Evolutionary conservation across 2,797 vertebrate species (phyloP).

Genomic region (Phalanger gymnotis): DNA sequence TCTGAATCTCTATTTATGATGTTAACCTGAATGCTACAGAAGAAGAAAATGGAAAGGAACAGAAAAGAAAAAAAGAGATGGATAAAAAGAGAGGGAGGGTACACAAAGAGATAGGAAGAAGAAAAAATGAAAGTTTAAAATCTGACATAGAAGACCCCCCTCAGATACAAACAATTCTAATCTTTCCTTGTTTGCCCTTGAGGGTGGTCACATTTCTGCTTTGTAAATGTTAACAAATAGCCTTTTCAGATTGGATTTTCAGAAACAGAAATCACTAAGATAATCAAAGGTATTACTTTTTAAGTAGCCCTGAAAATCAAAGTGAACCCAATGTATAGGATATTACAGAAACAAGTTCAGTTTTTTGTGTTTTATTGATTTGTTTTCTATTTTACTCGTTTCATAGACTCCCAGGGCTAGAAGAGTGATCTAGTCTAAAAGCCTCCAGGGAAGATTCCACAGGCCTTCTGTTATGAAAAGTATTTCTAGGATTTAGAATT

Average conservation of each 20-base stretch:
- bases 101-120: not conserved
- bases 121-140: not conserved
- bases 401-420: not conserved
- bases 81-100: not conserved
- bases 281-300: not conserved
- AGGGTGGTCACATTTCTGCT: not conserved
- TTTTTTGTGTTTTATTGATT: not conserved
- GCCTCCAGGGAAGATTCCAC: not conserved
- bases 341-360: not conserved
- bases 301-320: not conserved
- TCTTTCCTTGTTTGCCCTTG: not conserved
- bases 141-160: not conserved
- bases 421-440: not conserved
- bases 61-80: not conserved
- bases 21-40: not conserved
- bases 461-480: conserved; percentile 3
- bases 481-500: not conserved
- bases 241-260: not conserved
- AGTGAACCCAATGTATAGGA: not conserved
- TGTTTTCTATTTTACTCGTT: not conserved
- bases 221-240: not conserved
- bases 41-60: not conserved
- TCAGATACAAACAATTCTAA: not conserved
- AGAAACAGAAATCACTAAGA: not conserved
- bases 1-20: not conserved